phyloP scores from a whole-genome alignment of 2,797 vertebrate genomes.

The Alcedo quadribrachys region DNA sequence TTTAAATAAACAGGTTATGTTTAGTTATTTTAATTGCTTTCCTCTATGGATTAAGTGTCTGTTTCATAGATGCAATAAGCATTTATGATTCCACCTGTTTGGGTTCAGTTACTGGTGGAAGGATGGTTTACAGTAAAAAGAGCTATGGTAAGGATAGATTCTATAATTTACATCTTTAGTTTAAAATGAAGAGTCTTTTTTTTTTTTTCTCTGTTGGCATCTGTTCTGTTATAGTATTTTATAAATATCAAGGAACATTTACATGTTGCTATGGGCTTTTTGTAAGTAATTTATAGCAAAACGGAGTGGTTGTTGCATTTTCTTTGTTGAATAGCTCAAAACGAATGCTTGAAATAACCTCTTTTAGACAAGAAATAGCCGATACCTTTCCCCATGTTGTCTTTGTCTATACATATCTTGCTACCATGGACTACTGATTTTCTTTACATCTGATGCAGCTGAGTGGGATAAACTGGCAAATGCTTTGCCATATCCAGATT shows the following conservation, averaged over 20 bases:
- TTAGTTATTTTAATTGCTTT: neutral
- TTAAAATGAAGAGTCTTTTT: neutral
- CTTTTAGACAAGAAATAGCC: neutral
- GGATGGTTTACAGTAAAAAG: neutral
- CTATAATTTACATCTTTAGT: neutral
- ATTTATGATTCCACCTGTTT: neutral
- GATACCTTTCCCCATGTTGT: neutral
- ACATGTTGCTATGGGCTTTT: slow-evolving; percentile 60
- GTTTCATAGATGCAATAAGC: neutral
- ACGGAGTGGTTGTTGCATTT: neutral
- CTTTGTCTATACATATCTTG: neutral
- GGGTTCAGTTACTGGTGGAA: neutral
- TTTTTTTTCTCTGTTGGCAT: slow-evolving; percentile 7
- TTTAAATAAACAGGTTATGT: neutral
- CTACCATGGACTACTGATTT: neutral
- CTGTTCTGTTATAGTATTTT: slow-evolving; percentile 32
- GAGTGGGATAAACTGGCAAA: slow-evolving; percentile 26
- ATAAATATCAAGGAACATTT: slow-evolving; percentile 55
- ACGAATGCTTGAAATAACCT: neutral
- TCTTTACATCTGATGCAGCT: slow-evolving; percentile 2
- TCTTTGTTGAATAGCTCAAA: slow-evolving; percentile 3
- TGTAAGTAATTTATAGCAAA: slow-evolving; percentile 23
- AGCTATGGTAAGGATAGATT: neutral
- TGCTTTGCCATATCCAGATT: neutral
- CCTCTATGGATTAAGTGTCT: neutral